These are phyloP conservation scores for Trichogramma pretiosum DNA, from an alignment of 1,140 invertebrate species.

Conservation along the genomic window DNA sequence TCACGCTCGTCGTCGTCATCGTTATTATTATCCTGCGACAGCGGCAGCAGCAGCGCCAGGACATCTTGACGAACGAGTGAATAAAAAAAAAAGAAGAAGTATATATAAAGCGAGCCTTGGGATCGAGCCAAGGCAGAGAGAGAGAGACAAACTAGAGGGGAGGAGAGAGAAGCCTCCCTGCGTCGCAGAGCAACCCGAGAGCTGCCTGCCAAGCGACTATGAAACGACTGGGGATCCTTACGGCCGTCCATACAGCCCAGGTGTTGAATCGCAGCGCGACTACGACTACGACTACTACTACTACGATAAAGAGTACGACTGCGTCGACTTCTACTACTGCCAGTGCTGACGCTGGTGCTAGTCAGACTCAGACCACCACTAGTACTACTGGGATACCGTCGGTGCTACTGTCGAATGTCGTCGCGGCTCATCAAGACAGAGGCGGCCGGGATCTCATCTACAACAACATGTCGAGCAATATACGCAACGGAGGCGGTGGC, in stretches of 20 bases:
- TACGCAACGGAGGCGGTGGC: constrained; percentile 27
- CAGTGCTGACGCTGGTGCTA: background rate
- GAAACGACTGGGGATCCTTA: background rate
- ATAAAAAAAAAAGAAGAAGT: constrained; percentile 16
- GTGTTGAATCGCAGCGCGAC: background rate
- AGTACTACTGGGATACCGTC: no score
- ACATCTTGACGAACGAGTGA: no score
- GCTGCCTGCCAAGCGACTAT: no score
- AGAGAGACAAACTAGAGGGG: background rate
- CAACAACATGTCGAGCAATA: background rate
- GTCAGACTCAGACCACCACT: no score
- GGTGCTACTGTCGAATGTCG: no score
- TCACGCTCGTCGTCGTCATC: no score
- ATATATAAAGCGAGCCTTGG: constrained; percentile 3
- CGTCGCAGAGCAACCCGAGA: background rate
- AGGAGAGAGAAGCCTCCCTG: background rate
- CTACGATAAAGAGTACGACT: no score
- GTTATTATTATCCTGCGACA: no score
- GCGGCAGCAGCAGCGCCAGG: no score
- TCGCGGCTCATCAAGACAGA: background rate
- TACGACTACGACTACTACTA: background rate
- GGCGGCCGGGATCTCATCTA: background rate
- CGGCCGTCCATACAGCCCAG: constrained; percentile 3
- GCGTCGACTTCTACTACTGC: no score
- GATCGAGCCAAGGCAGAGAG: no score